phyloP scores from a whole-genome alignment of 1,140 invertebrate species.

The Drosophila kanapiae region DNA sequence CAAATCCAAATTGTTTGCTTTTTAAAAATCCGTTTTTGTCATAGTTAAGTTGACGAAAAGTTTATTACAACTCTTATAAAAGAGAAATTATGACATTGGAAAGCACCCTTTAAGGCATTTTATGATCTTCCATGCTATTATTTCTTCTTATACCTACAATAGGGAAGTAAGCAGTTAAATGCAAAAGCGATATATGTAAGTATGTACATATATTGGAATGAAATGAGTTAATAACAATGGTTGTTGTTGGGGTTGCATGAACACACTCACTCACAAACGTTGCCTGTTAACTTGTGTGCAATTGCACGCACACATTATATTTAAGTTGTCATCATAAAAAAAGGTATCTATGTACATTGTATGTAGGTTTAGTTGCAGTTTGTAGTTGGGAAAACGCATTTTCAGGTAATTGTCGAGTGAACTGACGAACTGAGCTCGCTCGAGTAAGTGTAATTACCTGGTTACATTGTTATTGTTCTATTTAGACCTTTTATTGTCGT shows the following conservation, averaged over 20 bases:
- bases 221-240: slow-evolving; percentile 28
- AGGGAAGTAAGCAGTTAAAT: neutral
- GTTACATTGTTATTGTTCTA: slow-evolving; percentile 62
- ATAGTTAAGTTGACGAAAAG: no score
- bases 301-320: slow-evolving; percentile 46
- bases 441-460: slow-evolving; percentile 59
- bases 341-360: slow-evolving; percentile 34
- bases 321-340: slow-evolving; percentile 74
- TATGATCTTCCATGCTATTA: no score
- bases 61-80: no score
- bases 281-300: slow-evolving; percentile 3
- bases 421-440: slow-evolving; percentile 6
- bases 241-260: slow-evolving; percentile 15
- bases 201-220: neutral
- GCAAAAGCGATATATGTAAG: neutral
- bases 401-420: slow-evolving; percentile 67
- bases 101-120: no score
- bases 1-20: no score
- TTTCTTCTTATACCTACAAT: neutral
- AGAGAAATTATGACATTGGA: no score
- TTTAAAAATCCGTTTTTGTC: no score
- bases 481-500: slow-evolving; percentile 45
- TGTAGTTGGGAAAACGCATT: slow-evolving; percentile 69
- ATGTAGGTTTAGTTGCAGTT: slow-evolving; percentile 65
- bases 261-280: slow-evolving; percentile 19